These are phyloP conservation scores for Drosophila eugracilis DNA, from an alignment of 1,140 invertebrate species.

Conservation along the genomic window DNA sequence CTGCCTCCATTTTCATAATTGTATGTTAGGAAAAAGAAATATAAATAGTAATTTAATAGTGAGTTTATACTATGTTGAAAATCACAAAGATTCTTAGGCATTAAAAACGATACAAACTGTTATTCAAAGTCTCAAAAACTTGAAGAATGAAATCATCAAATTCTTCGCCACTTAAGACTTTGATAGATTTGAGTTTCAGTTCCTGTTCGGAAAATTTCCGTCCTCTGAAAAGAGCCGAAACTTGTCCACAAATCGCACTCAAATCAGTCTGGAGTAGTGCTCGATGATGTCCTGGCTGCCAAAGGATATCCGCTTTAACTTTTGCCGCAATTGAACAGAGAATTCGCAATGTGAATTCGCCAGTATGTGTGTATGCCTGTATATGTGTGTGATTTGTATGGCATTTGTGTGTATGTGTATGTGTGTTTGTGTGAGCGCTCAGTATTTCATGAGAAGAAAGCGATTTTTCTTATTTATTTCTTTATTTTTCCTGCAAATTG, in stretches of 20 bases:
- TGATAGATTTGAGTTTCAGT: slow-evolving; percentile 36
- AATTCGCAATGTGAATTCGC: slow-evolving; percentile 37
- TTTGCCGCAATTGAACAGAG: slow-evolving; percentile 52
- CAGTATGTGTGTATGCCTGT: slow-evolving; percentile 1
- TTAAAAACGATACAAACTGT: not conserved
- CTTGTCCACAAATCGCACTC: slow-evolving; percentile 40
- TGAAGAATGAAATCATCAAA: slow-evolving; percentile 4
- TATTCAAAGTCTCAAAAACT: not conserved
- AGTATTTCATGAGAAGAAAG: slow-evolving; percentile 47
- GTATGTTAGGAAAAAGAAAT: no score
- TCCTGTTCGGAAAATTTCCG: slow-evolving; percentile 23
- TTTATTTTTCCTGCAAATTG: slow-evolving; percentile 45
- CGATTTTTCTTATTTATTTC: slow-evolving; percentile 58
- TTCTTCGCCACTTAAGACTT: slow-evolving; percentile 32
- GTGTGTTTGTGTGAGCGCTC: not conserved
- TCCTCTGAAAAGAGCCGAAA: slow-evolving; percentile 16
- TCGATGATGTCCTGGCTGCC: slow-evolving; percentile 48
- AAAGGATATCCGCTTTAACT: slow-evolving; percentile 56
- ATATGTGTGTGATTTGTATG: slow-evolving; percentile 15
- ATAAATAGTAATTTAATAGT: no score
- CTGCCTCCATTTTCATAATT: no score
- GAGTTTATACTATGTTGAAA: no score
- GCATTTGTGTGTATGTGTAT: slow-evolving; percentile 7
- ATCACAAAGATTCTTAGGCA: no score
- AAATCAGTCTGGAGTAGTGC: slow-evolving; percentile 33